A percentile compares a stretch with the other conserved stretches of the same genome.
phyloP scores from a whole-genome alignment of 2,888 invertebrate genomes.

The Aethes cnicana region DNA sequence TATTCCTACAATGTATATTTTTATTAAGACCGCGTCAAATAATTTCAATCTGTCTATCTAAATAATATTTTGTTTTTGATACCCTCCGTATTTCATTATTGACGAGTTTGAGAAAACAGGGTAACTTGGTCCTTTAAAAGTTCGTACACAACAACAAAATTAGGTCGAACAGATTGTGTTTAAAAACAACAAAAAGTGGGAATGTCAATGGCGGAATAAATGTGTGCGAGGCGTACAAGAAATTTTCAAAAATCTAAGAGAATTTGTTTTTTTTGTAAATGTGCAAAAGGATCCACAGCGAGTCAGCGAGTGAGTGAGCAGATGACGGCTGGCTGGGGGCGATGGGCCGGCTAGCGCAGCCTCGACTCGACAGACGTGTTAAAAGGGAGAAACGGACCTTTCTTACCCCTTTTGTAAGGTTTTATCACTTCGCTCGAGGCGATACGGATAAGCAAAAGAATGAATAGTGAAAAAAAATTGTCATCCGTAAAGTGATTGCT shows the following conservation, averaged over 20 bases:
- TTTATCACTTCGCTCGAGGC: constrained; percentile 65
- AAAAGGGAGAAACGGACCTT: constrained; percentile 66
- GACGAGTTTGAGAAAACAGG: background rate
- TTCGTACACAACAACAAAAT: constrained; percentile 6
- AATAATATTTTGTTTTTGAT: no score
- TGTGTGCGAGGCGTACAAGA: constrained; percentile 55
- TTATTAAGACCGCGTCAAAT: background rate
- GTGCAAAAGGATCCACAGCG: constrained; percentile 58
- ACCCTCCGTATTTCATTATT: no score
- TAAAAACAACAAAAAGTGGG: constrained; percentile 31
- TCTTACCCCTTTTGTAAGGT: constrained; percentile 59
- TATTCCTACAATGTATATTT: background rate
- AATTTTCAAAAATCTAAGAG: constrained; percentile 67
- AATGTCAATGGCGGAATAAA: constrained; percentile 48
- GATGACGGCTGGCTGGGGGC: constrained; percentile 75
- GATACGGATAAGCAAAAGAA: constrained; percentile 50
- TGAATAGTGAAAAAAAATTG: background rate
- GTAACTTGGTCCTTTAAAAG: background rate
- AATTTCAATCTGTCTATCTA: no score
- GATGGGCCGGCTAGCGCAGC: constrained; percentile 54
- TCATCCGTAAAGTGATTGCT: no score
- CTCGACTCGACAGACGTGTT: constrained; percentile 76
- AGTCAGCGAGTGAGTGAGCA: constrained; percentile 60
- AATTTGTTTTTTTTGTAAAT: constrained; percentile 81
- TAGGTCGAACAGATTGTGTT: constrained; percentile 18